A percentile compares a stretch with the other conserved stretches of the same genome.
phyloP scores from a whole-genome alignment of 2,888 invertebrate genomes.

The Xestia xanthographa region DNA sequence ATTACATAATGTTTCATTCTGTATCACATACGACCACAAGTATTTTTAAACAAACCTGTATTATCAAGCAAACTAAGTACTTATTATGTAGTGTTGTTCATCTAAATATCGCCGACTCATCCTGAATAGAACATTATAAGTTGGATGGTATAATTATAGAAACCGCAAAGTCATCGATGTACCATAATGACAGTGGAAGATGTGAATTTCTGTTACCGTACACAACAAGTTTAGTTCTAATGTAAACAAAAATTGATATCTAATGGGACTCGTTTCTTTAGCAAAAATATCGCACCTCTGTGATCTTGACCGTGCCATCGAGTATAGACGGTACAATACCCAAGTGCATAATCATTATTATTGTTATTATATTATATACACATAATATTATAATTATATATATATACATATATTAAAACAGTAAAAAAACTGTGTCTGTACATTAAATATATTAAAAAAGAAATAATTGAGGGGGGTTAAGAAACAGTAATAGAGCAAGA shows the following conservation, averaged over 20 bases:
- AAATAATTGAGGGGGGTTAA: too few species aligned
- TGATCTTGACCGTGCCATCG: background rate
- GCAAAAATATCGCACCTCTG: background rate
- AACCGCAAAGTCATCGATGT: slow-evolving; percentile 3
- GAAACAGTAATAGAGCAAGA: too few species aligned
- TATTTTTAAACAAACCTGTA: too few species aligned
- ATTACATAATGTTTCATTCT: background rate
- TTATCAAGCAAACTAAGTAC: background rate
- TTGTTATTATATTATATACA: too few species aligned
- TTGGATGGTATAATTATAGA: background rate
- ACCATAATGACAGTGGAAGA: background rate
- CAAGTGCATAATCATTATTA: too few species aligned
- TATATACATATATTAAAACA: too few species aligned
- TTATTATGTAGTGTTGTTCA: background rate
- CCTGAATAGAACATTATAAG: background rate
- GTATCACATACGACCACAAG: too few species aligned
- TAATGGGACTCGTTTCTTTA: background rate
- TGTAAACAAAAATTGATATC: background rate
- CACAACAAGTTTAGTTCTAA: background rate
- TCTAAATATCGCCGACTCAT: slow-evolving; percentile 9
- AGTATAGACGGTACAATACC: background rate
- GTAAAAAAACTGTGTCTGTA: too few species aligned
- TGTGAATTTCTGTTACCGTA: background rate
- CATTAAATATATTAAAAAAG: too few species aligned
- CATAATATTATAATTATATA: too few species aligned